Percentiles rank a stretch among this genome's conserved stretches.
Conservation (phyloP, 1,140 invertebrate species). For the Vanessa tameamea region DNA sequence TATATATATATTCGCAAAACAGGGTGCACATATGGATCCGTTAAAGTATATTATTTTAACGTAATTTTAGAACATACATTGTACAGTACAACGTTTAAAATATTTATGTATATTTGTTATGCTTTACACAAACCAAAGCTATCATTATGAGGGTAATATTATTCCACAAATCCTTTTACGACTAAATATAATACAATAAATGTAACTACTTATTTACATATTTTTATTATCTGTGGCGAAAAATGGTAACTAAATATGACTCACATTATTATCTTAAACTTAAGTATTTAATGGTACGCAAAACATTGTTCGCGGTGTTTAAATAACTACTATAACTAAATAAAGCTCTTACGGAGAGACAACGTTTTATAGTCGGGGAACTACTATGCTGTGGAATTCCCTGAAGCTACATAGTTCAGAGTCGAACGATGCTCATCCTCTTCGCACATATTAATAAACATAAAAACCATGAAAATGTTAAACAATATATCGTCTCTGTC, state of each 20-base stretch:
- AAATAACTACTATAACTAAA: conserved; percentile 39
- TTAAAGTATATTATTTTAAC: too few species aligned
- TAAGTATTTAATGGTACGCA: neutral
- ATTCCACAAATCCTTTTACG: neutral
- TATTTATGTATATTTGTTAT: too few species aligned
- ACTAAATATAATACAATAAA: neutral
- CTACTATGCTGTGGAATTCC: conserved; percentile 21
- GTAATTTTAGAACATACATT: too few species aligned
- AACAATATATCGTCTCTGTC: neutral
- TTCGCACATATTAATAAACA: conserved; percentile 3
- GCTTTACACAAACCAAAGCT: neutral
- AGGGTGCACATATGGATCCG: too few species aligned
- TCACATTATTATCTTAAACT: neutral
- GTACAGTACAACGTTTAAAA: too few species aligned
- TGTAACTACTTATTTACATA: neutral
- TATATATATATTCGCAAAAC: too few species aligned
- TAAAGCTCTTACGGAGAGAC: conserved; percentile 40
- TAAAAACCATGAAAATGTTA: neutral
- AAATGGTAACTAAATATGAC: conserved; percentile 21
- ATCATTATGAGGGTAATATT: neutral
- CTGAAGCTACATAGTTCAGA: conserved; percentile 7
- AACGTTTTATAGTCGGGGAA: conserved; percentile 28
- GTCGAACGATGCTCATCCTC: conserved; percentile 6
- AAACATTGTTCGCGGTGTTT: conserved; percentile 21
- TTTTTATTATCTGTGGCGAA: neutral